Evolutionary conservation across 1,140 invertebrate genomes (phyloP), one percentile per base, ranked within the genome.

Genomic region (Megalonaias nervosa): DNA sequence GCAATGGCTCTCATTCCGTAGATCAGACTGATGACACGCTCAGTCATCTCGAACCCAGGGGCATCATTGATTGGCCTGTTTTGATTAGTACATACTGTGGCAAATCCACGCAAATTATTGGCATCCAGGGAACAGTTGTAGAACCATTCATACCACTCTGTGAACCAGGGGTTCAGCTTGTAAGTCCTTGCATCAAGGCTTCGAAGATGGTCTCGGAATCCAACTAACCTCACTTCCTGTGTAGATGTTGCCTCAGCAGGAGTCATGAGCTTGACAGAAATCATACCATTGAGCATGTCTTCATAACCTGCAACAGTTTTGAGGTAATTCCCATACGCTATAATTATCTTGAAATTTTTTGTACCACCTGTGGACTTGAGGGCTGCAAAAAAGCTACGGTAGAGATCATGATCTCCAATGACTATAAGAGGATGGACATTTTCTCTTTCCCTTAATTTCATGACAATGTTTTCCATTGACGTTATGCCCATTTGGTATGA

Each of bases 111-210:
- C 68, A 71, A 69, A 21, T 80, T 73, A 6, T 21, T 70, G 11
- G 79, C 65, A 57, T 81, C 81, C 12, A 89, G 62, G 16, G 74
- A 84, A 74, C 89, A 90, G 66, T 86, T 70, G 69, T 82, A 81
- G n/a, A 83, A 64, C 19, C 67, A 66, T 67, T 89, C 82, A 74
- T 82, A 89, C 87, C 86, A 89, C 60, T 88, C 87, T 60, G 70
- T 81, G 73, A 90, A 88, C 89, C 89, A 90, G 2, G 87, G 87
- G 74, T 90, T 89, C 14, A 67, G 72, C 19, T 57, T 81, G 65
- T 89, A 82, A 13, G 67, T 85, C 23, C 66, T n/a, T 11, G 77
- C 82, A 64, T 82, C 70, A 9, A 87, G 80, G 9, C 56, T 17
- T 26, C 26, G 67, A 38, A 89, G 72, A 77, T 87, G 83, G 11